phyloP scores from a whole-genome alignment of 2,113 vertebrate genomes.

The Saguinus imperator region DNA sequence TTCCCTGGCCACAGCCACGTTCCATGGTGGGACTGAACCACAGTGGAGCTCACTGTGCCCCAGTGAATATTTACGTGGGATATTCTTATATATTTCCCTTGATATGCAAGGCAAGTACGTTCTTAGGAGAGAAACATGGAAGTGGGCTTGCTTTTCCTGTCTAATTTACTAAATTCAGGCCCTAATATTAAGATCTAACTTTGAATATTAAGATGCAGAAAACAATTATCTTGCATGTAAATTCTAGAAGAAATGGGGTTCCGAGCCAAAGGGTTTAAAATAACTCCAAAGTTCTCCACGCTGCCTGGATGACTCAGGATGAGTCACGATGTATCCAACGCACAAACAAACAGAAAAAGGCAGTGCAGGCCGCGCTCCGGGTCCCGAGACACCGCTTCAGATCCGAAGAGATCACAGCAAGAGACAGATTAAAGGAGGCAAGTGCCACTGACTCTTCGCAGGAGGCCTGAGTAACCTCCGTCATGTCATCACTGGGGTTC shows the following conservation, averaged over 20 bases:
- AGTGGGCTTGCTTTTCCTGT: background rate
- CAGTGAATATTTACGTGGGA: rapidly evolving
- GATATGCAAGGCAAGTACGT: background rate
- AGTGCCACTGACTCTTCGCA: rapidly evolving
- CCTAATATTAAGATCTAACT: background rate
- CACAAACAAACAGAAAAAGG: background rate
- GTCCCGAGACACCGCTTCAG: background rate
- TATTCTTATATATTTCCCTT: background rate
- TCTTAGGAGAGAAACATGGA: background rate
- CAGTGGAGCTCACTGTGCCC: background rate
- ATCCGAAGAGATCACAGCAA: background rate
- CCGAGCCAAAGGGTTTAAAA: background rate
- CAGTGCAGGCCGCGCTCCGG: background rate
- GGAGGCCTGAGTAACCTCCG: rapidly evolving
- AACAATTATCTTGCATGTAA: background rate
- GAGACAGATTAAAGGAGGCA: rapidly evolving
- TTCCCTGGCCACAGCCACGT: background rate
- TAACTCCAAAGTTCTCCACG: background rate
- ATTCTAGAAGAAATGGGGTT: background rate
- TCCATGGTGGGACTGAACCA: background rate
- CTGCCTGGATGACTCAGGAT: background rate
- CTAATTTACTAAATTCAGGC: background rate
- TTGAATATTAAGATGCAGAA: background rate
- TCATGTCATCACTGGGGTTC: background rate
- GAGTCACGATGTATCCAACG: background rate